A percentile compares a stretch with the other conserved stretches of the same genome.
phyloP scores from a whole-genome alignment of 2,888 invertebrate genomes.

The Stegophylla sp. region DNA sequence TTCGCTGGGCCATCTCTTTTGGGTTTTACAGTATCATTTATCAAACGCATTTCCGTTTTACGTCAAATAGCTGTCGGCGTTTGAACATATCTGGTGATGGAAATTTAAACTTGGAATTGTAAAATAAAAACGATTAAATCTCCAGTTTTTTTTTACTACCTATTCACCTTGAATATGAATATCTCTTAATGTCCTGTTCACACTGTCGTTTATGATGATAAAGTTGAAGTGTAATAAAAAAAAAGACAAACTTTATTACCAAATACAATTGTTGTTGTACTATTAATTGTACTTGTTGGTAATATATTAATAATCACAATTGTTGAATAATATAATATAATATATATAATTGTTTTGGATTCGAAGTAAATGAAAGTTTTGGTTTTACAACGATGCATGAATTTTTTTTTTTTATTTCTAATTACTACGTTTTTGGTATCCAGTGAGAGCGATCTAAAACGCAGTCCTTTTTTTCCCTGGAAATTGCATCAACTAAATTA shows the following conservation, averaged over 20 bases:
- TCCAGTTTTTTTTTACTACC: conserved; percentile 1
- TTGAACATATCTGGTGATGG: conserved; percentile 35
- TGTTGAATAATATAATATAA: no score
- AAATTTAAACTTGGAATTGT: conserved; percentile 28
- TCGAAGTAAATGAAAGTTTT: no score
- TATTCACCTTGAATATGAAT: not conserved
- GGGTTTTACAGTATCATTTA: conserved; percentile 25
- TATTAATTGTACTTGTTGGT: not conserved
- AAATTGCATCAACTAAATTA: no score
- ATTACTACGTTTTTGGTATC: no score
- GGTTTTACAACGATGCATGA: no score
- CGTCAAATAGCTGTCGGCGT: conserved; percentile 46
- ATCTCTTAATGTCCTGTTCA: not conserved
- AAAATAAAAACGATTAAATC: conserved; percentile 43
- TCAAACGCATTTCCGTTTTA: conserved; percentile 41
- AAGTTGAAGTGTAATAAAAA: conserved; percentile 3
- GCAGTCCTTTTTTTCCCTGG: no score
- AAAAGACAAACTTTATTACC: not conserved
- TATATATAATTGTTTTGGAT: no score
- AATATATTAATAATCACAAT: not conserved
- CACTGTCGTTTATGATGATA: not conserved
- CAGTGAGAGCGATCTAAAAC: no score
- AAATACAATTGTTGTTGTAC: not conserved
- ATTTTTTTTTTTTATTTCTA: no score
- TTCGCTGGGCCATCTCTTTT: not conserved